Evolutionary conservation across 2,888 invertebrate species (phyloP).

Genomic region (Noctua janthina): DNA sequence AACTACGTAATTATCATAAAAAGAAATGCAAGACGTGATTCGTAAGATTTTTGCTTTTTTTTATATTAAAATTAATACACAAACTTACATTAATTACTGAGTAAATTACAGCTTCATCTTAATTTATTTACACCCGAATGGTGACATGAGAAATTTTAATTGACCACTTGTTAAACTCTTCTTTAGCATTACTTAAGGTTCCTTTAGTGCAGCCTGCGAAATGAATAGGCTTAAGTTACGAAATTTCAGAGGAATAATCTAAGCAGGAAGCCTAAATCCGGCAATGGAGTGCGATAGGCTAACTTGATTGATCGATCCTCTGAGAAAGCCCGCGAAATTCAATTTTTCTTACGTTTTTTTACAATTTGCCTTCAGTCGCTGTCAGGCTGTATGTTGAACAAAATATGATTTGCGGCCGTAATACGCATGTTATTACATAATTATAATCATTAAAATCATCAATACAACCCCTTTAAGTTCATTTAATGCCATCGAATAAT

Average conservation of each 20-base stretch:
- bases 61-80: slow-evolving; percentile 1
- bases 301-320: too few species aligned
- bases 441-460: too few species aligned
- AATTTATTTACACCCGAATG: slow-evolving; percentile 22
- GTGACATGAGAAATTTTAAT: not conserved
- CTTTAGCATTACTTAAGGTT: not conserved
- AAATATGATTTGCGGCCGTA: too few species aligned
- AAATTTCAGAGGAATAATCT: not conserved
- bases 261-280: not conserved
- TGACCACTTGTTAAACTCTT: not conserved
- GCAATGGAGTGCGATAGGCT: not conserved
- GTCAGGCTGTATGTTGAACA: too few species aligned
- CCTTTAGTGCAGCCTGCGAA: not conserved
- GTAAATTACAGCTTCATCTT: slow-evolving; percentile 44
- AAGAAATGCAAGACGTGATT: slow-evolving; percentile 5
- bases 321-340: too few species aligned
- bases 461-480: too few species aligned
- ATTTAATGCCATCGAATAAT: too few species aligned
- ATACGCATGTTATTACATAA: too few species aligned
- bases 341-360: too few species aligned
- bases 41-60: not conserved
- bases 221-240: not conserved
- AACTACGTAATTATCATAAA: not conserved
- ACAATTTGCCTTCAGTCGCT: too few species aligned
- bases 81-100: slow-evolving; percentile 47